These are phyloP conservation scores for Doris montereyensis DNA, from an alignment of 2,888 invertebrate genomes.

Conservation along the genomic window DNA sequence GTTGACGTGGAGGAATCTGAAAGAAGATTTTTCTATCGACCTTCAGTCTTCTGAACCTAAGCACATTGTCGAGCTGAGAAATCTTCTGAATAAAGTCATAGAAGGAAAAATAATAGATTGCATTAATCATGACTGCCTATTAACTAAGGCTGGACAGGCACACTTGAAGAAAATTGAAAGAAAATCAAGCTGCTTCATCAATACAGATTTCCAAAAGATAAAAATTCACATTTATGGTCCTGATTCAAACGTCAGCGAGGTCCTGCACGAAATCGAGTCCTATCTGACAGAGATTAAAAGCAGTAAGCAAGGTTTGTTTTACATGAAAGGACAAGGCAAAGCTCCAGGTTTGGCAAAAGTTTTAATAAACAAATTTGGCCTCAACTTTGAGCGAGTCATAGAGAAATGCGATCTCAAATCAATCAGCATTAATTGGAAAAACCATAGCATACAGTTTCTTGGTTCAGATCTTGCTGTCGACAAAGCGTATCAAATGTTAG, in stretches of 20 bases:
- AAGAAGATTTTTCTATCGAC: slow-evolving; percentile 30
- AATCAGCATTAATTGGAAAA: slow-evolving; percentile 47
- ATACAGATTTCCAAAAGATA: slow-evolving; percentile 18
- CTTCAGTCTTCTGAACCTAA: slow-evolving; percentile 1
- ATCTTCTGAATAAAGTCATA: slow-evolving; percentile 26
- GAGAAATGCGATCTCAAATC: slow-evolving; percentile 40
- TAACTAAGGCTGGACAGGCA: slow-evolving; percentile 33
- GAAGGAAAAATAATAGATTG: slow-evolving; percentile 41
- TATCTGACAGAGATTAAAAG: slow-evolving; percentile 29
- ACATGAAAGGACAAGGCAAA: slow-evolving; percentile 48
- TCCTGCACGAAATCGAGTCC: slow-evolving; percentile 21
- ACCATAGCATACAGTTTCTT: slow-evolving; percentile 26
- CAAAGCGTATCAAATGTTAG: background rate
- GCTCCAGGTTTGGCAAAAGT: slow-evolving; percentile 58
- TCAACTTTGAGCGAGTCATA: slow-evolving; percentile 48
- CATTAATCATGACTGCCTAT: slow-evolving; percentile 2
- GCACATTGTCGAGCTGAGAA: slow-evolving; percentile 30
- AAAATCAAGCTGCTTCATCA: slow-evolving; percentile 13
- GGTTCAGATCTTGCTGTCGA: slow-evolving; percentile 26
- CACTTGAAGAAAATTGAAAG: slow-evolving; percentile 32
- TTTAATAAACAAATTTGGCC: slow-evolving; percentile 51
- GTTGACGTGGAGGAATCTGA: background rate
- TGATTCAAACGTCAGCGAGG: slow-evolving; percentile 1
- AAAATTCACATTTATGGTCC: slow-evolving; percentile 38
- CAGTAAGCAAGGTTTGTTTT: slow-evolving; percentile 22